Evolutionary conservation across 2,113 vertebrate genomes (phyloP).

Genomic region (Odocoileus hemionus): DNA sequence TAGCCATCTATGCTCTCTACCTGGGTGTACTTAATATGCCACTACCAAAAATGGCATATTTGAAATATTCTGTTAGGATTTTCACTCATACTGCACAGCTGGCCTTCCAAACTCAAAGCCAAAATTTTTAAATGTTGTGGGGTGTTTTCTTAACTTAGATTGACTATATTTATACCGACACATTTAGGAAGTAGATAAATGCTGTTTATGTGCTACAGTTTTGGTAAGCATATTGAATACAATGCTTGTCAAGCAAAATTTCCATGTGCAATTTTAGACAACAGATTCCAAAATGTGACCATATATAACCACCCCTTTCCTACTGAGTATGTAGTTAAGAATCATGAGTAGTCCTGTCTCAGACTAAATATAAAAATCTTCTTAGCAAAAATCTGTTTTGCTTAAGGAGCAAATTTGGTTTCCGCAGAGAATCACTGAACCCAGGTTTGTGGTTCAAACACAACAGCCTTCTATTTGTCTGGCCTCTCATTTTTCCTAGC

Average conservation of each 20-base stretch:
- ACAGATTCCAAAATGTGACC: slow-evolving; percentile 8
- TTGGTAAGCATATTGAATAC: neutral
- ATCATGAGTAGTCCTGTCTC: neutral
- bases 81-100: slow-evolving; percentile 2
- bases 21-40: neutral
- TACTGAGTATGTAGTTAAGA: slow-evolving; percentile 3
- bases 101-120: neutral
- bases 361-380: slow-evolving; percentile 12
- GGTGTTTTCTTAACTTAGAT: slow-evolving; percentile 33
- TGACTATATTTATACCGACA: neutral
- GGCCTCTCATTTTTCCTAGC: neutral
- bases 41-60: neutral
- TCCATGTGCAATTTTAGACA: neutral
- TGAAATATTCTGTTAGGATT: neutral
- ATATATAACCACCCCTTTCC: neutral
- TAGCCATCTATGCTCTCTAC: neutral
- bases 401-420: slow-evolving; percentile 23
- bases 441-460: slow-evolving; percentile 24
- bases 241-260: slow-evolving; percentile 27
- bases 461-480: neutral
- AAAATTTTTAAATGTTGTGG: neutral
- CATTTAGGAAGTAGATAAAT: slow-evolving; percentile 42
- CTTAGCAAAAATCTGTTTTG: slow-evolving; percentile 4
- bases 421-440: neutral
- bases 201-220: neutral